Evolutionary conservation across 2,113 vertebrate genomes (phyloP).

Genomic region (Dryoscopus gambensis): DNA sequence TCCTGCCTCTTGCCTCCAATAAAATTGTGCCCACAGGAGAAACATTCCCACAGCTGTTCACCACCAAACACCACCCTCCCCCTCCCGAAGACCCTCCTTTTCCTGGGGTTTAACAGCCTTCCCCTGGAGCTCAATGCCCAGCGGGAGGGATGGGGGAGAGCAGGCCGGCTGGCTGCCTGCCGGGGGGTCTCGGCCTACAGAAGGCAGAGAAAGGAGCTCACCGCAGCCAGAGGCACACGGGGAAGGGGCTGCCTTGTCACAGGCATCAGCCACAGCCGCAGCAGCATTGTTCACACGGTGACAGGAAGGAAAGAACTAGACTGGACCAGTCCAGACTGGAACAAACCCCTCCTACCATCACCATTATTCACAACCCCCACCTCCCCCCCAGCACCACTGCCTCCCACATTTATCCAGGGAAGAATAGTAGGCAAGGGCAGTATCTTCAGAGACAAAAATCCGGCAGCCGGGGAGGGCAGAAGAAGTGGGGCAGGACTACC

Average conservation of each 20-base stretch:
- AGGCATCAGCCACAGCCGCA: constrained; percentile 19
- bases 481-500: neutral
- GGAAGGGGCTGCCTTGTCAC: constrained; percentile 30
- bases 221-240: neutral
- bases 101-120: neutral
- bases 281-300: constrained; percentile 69
- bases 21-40: neutral
- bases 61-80: neutral
- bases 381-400: neutral
- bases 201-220: neutral
- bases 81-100: neutral
- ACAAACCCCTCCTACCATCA: constrained; percentile 69
- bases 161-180: neutral
- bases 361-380: constrained; percentile 48
- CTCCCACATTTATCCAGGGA: constrained; percentile 1
- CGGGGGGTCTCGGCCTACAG: neutral
- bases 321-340: constrained; percentile 76
- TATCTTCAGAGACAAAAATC: neutral
- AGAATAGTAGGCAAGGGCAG: constrained; percentile 10
- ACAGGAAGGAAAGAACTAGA: constrained; percentile 73
- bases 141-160: accelerated
- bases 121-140: neutral
- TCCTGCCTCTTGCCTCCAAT: neutral
- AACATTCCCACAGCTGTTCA: neutral
- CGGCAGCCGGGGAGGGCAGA: neutral